Evolutionary conservation across 35 echinoderm and acorn worm genomes (phyloP), one percentile per base, ranked within the genome.

Genomic region (Apostichopus californicus): DNA sequence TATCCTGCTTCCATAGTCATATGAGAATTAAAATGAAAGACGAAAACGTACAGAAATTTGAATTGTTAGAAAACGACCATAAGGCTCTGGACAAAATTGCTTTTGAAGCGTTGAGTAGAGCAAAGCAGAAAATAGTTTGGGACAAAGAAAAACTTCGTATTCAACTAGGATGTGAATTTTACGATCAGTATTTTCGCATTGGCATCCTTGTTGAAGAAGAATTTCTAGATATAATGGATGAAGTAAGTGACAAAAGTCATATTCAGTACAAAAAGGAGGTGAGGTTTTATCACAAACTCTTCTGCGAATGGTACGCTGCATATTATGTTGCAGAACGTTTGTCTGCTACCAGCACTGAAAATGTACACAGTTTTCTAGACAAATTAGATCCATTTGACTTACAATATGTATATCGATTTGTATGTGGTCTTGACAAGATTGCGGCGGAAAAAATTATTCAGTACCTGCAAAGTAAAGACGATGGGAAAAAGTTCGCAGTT

Each of bases 401-500:
- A 11, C 79, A 82, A 64, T 87, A 87, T 64, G 21, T 87, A 26
- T 87, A 87, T 57, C 54, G 85, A 53, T 87, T 87, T 87, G 57
- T 26, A 0, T 87, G 85, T 87, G 85, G 85, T 18, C 24, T 87
- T 10, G 21, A 66, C 25, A n/a, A 64, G 9, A 15, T 3, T 64
- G 85, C 85, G 18, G 85, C 57, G 10, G 14, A 63, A 20, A 87
- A 64, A 24, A 15, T 87, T 60, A 87, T 87, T 14, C 24, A 54
- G 4, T 87, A 87, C 58, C 57, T 87, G 57, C 56, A 87, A 46
- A 58, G 85, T 23, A 26, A 58, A 25, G 5, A 24, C n/a, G 57
- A 63, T 6, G 57, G 85, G 18, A 57, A 87, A 8, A 70, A 66
- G 57, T 87, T 87, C 61, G 85, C 85, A 60, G 21, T 87, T 0